These are phyloP conservation scores for Callipepla squamata DNA, from an alignment of 2,113 vertebrate species.

Conservation along the genomic window DNA sequence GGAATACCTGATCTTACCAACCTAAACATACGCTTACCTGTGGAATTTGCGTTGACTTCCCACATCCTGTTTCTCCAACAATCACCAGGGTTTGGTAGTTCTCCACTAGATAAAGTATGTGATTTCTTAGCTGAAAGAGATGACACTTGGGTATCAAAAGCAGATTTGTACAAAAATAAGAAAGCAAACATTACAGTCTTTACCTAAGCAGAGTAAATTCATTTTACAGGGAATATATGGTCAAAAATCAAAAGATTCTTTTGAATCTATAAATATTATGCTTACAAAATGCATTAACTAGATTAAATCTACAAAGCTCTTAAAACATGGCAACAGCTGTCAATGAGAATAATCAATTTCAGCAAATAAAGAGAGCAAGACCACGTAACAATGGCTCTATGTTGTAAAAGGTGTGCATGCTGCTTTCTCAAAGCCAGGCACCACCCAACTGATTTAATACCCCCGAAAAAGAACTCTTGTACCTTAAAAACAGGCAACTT, in stretches of 20 bases:
- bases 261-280: background rate
- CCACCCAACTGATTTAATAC: background rate
- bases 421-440: background rate
- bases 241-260: background rate
- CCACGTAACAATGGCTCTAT: background rate
- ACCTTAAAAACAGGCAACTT: slow-evolving; percentile 98
- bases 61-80: slow-evolving; percentile 96
- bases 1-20: background rate
- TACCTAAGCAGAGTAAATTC: background rate
- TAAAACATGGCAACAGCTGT: background rate
- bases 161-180: background rate
- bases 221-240: background rate
- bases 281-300: background rate
- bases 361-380: background rate
- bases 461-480: background rate
- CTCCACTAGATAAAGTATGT: slow-evolving; percentile 95
- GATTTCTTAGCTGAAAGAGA: slow-evolving; percentile 93
- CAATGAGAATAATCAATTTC: background rate
- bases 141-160: background rate
- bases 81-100: slow-evolving; percentile 95
- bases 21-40: slow-evolving; percentile 80
- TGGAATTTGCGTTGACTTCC: slow-evolving; percentile 96
- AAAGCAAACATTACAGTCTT: background rate
- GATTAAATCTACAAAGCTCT: background rate
- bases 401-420: background rate